Evolutionary conservation across 2,797 vertebrate species (phyloP).

Genomic region (Callimico goeldii): DNA sequence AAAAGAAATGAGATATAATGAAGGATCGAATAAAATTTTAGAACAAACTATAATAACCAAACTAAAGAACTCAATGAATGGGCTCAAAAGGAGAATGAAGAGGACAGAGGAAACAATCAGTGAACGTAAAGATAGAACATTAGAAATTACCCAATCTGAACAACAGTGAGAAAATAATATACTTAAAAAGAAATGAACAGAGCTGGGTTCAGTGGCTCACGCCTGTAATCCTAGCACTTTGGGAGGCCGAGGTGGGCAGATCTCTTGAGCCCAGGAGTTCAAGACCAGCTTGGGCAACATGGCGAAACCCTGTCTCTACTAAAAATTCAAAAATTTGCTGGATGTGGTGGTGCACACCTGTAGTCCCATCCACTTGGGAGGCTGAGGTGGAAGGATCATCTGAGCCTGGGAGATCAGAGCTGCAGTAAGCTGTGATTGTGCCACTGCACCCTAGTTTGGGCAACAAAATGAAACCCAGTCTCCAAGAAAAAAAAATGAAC

Average conservation of each 20-base stretch:
- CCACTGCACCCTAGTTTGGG: not conserved
- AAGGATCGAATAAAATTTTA: conserved; percentile 27
- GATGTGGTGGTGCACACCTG: not conserved
- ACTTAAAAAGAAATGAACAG: not conserved
- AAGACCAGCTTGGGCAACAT: not conserved
- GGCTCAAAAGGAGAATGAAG: not conserved
- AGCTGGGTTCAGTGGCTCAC: not conserved
- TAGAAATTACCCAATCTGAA: conserved; percentile 35
- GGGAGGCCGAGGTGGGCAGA: not conserved
- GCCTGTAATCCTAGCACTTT: not conserved
- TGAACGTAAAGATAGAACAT: not conserved
- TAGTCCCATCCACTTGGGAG: not conserved
- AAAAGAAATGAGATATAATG: not conserved
- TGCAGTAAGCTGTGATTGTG: not conserved
- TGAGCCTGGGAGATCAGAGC: not conserved
- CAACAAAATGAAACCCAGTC: not conserved
- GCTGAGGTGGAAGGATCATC: not conserved
- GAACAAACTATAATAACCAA: conserved; percentile 20
- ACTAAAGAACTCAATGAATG: not conserved
- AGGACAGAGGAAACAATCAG: not conserved
- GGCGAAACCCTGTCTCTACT: not conserved
- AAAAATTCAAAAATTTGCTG: not conserved
- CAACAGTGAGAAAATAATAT: not conserved
- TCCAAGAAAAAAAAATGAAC: not conserved
- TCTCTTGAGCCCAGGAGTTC: not conserved